These are phyloP conservation scores for Etheostoma perlongum DNA, from an alignment of 2,797 vertebrate species.

Conservation along the genomic window DNA sequence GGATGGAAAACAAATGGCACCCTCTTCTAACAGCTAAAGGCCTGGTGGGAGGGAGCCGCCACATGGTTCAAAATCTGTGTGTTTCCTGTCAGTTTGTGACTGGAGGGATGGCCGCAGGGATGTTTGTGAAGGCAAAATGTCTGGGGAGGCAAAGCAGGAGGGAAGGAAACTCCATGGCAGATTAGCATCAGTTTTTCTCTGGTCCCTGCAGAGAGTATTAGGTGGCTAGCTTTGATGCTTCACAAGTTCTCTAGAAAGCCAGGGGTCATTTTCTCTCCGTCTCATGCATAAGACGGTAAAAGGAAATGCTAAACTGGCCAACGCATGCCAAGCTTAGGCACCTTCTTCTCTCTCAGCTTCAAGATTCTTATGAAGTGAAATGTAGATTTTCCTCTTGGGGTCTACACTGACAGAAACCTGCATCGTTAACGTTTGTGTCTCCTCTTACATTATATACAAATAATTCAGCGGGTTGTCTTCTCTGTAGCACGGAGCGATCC, in stretches of 20 bases:
- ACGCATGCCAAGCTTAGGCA: slow-evolving; percentile 3
- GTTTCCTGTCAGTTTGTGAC: slow-evolving; percentile 31
- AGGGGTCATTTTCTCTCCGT: slow-evolving; percentile 16
- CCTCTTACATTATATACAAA: slow-evolving; percentile 20
- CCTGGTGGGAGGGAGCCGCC: slow-evolving; percentile 24
- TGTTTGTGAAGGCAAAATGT: slow-evolving; percentile 37
- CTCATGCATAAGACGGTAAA: slow-evolving; percentile 17
- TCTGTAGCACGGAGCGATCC: not conserved
- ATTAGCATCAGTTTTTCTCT: not conserved
- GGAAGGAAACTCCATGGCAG: slow-evolving; percentile 4
- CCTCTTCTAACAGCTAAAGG: slow-evolving; percentile 1
- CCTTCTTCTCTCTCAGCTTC: not conserved
- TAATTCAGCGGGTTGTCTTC: not conserved
- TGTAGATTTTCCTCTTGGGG: not conserved
- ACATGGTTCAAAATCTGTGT: slow-evolving; percentile 27
- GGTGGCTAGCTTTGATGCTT: slow-evolving; percentile 13
- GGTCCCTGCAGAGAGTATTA: slow-evolving; percentile 31
- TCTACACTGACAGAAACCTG: not conserved
- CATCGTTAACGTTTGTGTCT: not conserved
- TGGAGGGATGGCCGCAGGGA: slow-evolving; percentile 38
- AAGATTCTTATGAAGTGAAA: slow-evolving; percentile 24
- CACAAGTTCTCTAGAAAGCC: slow-evolving; percentile 5
- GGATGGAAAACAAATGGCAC: slow-evolving; percentile 43
- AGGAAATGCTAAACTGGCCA: slow-evolving; percentile 6
- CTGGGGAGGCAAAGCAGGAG: not conserved